Evolutionary conservation across 92 coral and sea anemone species (phyloP).

Genomic region (Heteractis magnifica): DNA sequence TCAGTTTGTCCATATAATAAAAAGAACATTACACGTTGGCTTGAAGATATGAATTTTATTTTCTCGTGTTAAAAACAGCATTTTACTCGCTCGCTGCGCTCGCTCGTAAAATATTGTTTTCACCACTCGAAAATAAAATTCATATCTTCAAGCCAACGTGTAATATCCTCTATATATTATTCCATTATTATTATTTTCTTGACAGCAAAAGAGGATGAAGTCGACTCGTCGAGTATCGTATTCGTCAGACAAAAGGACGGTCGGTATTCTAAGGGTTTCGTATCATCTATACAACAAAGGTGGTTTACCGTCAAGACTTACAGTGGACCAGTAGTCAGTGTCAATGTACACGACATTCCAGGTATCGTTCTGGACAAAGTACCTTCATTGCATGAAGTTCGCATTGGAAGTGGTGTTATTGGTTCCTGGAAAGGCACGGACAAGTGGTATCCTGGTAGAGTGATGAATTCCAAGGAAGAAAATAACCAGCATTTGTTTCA

Average conservation of each 20-base stretch:
- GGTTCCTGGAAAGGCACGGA: constrained; percentile 51
- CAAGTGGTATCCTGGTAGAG: constrained; percentile 62
- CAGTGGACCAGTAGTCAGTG: constrained; percentile 35
- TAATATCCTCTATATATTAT: too few species aligned
- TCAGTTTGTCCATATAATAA: too few species aligned
- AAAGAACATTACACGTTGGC: too few species aligned
- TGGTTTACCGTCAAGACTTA: constrained; percentile 54
- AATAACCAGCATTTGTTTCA: constrained; percentile 38
- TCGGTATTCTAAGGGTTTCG: constrained; percentile 58
- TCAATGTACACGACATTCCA: constrained; percentile 56
- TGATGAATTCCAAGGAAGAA: constrained; percentile 42
- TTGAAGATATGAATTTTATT: too few species aligned
- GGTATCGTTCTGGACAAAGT: constrained; percentile 62
- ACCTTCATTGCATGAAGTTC: constrained; percentile 47
- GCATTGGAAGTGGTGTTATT: constrained; percentile 66
- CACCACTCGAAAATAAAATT: neutral
- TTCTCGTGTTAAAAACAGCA: too few species aligned
- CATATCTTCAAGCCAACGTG: too few species aligned
- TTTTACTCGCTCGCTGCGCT: too few species aligned
- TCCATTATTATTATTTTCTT: neutral
- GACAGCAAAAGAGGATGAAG: constrained; percentile 47
- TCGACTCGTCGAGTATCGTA: constrained; percentile 68
- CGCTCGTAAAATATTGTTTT: too few species aligned
- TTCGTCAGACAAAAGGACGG: constrained; percentile 61
- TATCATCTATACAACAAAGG: constrained; percentile 54